Conservation (phyloP, 1,140 invertebrate genomes). For the Meloidogyne hapla region DNA sequence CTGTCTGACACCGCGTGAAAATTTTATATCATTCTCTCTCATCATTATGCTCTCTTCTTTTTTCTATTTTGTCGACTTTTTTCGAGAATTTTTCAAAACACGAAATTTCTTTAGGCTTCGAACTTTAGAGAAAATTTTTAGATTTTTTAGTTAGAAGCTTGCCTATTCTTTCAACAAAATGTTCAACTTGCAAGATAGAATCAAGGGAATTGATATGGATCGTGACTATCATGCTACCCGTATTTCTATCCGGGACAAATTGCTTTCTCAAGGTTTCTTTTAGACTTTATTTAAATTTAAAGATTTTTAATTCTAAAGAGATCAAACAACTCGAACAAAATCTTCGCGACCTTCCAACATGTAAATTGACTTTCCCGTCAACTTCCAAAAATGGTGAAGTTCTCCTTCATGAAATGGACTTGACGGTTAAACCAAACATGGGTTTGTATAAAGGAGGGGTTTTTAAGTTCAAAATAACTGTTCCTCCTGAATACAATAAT, state of each 20-base stretch:
- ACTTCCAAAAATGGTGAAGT: slow-evolving; percentile 70
- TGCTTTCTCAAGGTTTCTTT: slow-evolving; percentile 76
- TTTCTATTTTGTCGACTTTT: too few species aligned
- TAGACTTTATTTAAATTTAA: slow-evolving; percentile 9
- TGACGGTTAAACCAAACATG: slow-evolving; percentile 80
- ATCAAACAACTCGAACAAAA: slow-evolving; percentile 86
- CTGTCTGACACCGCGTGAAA: too few species aligned
- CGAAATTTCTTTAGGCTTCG: too few species aligned
- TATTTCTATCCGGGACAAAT: slow-evolving; percentile 79
- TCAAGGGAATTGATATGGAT: slow-evolving; percentile 56
- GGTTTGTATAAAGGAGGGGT: slow-evolving; percentile 82
- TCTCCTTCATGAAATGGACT: slow-evolving; percentile 76
- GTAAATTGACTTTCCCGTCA: slow-evolving; percentile 74
- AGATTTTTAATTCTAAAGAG: slow-evolving; percentile 64
- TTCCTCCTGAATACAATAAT: slow-evolving; percentile 93
- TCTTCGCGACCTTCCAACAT: slow-evolving; percentile 73
- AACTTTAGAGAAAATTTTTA: neutral
- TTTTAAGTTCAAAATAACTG: slow-evolving; percentile 80
- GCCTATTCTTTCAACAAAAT: slow-evolving; percentile 65
- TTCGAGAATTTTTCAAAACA: too few species aligned
- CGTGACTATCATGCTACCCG: slow-evolving; percentile 64
- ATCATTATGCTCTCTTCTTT: too few species aligned
- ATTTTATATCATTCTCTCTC: too few species aligned
- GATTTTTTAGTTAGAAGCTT: neutral
- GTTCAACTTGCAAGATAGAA: slow-evolving; percentile 71